Evolutionary conservation across 1,140 invertebrate species (phyloP).

Genomic region (Megalonaias nervosa): DNA sequence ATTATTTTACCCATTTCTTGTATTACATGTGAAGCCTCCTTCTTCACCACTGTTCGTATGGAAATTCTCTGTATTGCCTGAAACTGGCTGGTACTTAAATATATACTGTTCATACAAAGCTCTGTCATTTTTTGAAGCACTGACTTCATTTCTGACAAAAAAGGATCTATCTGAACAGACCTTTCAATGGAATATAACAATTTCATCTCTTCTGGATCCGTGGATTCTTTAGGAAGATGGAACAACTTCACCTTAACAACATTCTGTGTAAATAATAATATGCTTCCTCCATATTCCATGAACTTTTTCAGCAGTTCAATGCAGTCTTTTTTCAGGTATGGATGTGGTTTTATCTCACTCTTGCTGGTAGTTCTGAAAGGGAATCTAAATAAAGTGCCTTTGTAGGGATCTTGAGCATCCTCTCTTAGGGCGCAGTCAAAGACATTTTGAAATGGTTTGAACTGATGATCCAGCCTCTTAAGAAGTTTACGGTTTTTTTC

Average conservation of each 20-base stretch:
- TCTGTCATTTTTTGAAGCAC: too few relatives aligned
- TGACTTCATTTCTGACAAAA: too few relatives aligned
- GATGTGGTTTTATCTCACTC: slow-evolving; percentile 56
- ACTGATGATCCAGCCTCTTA: slow-evolving; percentile 11
- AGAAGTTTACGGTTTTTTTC: slow-evolving; percentile 28
- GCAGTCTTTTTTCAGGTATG: slow-evolving; percentile 53
- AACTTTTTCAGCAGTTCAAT: slow-evolving; percentile 55
- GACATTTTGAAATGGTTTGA: slow-evolving; percentile 48
- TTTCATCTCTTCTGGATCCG: too few relatives aligned
- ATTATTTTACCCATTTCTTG: too few relatives aligned
- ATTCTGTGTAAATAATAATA: slow-evolving; percentile 67
- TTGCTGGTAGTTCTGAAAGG: slow-evolving; percentile 52
- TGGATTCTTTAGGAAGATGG: background rate
- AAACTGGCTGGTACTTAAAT: too few relatives aligned
- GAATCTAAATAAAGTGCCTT: slow-evolving; percentile 63
- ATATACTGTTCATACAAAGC: too few relatives aligned
- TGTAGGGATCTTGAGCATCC: slow-evolving; percentile 5
- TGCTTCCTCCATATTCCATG: slow-evolving; percentile 45
- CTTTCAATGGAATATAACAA: too few relatives aligned
- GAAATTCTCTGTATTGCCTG: too few relatives aligned
- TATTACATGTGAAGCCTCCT: too few relatives aligned
- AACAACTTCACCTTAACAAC: slow-evolving; percentile 56
- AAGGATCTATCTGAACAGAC: too few relatives aligned
- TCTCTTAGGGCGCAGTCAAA: slow-evolving; percentile 49
- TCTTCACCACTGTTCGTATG: too few relatives aligned